Evolutionary conservation across 2,888 invertebrate genomes (phyloP), one percentile per base, ranked within the genome.

Genomic region (Platerodrilus igneus): DNA sequence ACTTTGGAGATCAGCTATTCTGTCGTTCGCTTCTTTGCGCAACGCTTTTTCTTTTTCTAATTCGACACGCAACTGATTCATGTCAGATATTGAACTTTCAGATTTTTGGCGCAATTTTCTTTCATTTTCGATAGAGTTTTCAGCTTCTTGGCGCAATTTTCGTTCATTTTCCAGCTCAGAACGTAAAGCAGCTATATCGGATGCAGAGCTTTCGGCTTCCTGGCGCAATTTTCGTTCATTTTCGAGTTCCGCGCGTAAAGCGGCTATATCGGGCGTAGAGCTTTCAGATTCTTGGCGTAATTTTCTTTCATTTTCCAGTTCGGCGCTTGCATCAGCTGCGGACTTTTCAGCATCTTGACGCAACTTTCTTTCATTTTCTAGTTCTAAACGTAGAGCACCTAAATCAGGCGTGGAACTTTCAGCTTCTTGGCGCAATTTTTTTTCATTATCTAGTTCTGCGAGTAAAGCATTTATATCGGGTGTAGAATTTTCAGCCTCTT

Each of bases 1-100:
- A 14, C 45, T 41, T 4, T 41, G 34, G 16, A 49, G 21, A 7
- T 44, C 37, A 10, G 30, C 33, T 3, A 50, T 21, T 22, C 37
- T 28, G 7, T 32, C 27, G 9, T 44, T 32, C 23, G 45, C 19
- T 21, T 25, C 41, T 11, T 23, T 22, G 4, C 29, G 25, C 1
- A 22, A 19, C n/a, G 28, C 21, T 10, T 4, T 17, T 22, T 37
- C 37, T 8, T 29, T 28, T n/a, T 37, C 28, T 6, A 37, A 20
- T 22, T 29, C 15, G 11, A 6, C 37, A n/a, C 21, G 11, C 8
- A 32, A 11, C n/a, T n/a, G n/a, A n/a, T n/a, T n/a, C n/a, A n/a
- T n/a, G n/a, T n/a, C n/a, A n/a, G 10, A 2, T 39, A 21, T 3
- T 18, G 7, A 5, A 28, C 25, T 8, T 13, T 34, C 9, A 39